Percentiles rank a stretch among this genome's conserved stretches.
Conservation (phyloP, 2,797 vertebrate species). For the Melanotaenia maccullochi region DNA sequence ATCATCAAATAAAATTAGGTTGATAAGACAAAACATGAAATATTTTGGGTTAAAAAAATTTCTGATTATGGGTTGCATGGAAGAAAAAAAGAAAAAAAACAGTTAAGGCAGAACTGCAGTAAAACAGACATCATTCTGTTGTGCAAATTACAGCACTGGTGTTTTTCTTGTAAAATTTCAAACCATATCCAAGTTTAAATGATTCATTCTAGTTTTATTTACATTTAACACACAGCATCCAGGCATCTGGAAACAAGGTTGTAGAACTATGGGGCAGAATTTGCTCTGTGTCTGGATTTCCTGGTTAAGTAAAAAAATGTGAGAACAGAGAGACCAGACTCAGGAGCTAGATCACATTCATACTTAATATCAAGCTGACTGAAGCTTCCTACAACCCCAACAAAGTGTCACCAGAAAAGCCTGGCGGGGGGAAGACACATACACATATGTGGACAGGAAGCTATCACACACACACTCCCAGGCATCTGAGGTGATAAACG, state of each 20-base stretch:
- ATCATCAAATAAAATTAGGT: too few species aligned
- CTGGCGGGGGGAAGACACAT: not conserved
- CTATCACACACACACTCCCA: constrained; percentile 8
- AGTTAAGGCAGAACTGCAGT: too few species aligned
- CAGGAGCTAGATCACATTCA: constrained; percentile 51
- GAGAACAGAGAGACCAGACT: constrained; percentile 6
- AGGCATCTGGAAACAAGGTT: too few species aligned
- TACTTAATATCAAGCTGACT: constrained; percentile 49
- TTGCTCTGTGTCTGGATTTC: not conserved
- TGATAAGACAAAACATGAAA: too few species aligned
- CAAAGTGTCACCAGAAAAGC: constrained; percentile 28
- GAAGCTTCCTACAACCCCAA: constrained; percentile 36
- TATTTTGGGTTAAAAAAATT: too few species aligned
- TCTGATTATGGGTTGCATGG: too few species aligned
- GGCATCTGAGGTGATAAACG: constrained; percentile 18
- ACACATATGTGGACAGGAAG: constrained; percentile 2
- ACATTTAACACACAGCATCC: not conserved
- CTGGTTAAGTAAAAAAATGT: not conserved
- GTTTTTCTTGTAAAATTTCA: too few species aligned
- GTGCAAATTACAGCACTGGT: too few species aligned
- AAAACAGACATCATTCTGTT: too few species aligned
- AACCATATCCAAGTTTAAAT: too few species aligned
- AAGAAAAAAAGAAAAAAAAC: too few species aligned
- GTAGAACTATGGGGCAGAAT: not conserved
- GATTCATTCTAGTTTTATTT: not conserved